Evolutionary conservation across 2,888 invertebrate species (phyloP), one percentile per base, ranked within the genome.

Genomic region (Rhyacophila evoluta): DNA sequence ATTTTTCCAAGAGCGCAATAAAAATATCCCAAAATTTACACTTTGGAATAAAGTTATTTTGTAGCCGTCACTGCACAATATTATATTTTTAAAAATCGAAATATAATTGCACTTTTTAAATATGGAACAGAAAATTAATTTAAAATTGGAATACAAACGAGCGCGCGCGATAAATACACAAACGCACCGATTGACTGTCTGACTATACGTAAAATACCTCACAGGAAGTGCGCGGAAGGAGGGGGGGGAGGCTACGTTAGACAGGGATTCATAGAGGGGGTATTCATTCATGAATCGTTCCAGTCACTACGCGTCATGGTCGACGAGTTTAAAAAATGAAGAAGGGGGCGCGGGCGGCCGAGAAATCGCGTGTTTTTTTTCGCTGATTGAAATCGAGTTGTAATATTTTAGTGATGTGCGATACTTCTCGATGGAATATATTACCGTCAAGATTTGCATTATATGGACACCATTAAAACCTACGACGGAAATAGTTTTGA

Each of bases 261-360:
- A 55, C 25, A 19, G 12, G 10, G 55, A 55, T 12, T 55, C 15
- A 78, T 36, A 15, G 81, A 38, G 81, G 80, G 81, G 81, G 78
- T n/a, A 73, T 87, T 87, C 87, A 87, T 87, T 87, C 87, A 87
- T 87, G 86, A 87, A 86, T 85, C 84, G 84, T 83, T 85, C 86
- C 85, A 85, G 85, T 85, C 85, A 75, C 77, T 55, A 73, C 77
- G 81, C 72, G 72, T 72, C 37, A 36, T 25, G 72, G 37, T n/a
- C 38, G 38, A 38, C 72, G 72, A 11, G 72, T 38, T 72, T 72
- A 12, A 39, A 72, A 37, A 12, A 10, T 11, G 72, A 19, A 19
- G 38, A 10, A 19, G 25, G 55, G 25, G 10, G 55, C 25, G 55
- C 55, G 12, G 55, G 55, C 55, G 55, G 25, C 19, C 10, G 55